Percentiles rank a stretch among this genome's conserved stretches.
Evolutionary conservation across 2,797 vertebrate genomes (phyloP).

Genomic region (Parambassis ranga): DNA sequence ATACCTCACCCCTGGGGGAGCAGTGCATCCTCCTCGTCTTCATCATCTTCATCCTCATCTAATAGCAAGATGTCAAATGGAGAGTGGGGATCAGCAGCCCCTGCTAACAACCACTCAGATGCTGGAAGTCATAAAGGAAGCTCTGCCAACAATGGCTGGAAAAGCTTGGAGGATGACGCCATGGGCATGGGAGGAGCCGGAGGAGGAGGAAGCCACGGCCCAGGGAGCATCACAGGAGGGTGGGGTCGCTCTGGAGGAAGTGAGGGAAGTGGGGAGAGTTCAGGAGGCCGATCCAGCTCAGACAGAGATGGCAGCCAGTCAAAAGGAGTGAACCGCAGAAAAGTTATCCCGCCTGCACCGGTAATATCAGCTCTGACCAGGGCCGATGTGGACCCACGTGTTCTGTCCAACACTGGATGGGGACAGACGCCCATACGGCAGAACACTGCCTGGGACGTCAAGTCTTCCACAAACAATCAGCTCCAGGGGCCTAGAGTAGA

Average conservation of each 20-base stretch:
- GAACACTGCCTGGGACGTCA: constrained; percentile 94
- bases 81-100: constrained; percentile 88
- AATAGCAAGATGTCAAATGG: constrained; percentile 83
- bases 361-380: constrained; percentile 78
- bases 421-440: constrained; percentile 96
- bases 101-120: constrained; percentile 78
- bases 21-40: constrained; percentile 78
- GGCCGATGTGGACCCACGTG: constrained; percentile 91
- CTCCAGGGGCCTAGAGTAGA: constrained; percentile 68
- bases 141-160: constrained; percentile 88
- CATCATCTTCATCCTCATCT: constrained; percentile 79
- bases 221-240: constrained; percentile 57
- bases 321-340: constrained; percentile 81
- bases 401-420: constrained; percentile 97
- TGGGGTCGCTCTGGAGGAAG: constrained; percentile 87
- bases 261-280: constrained; percentile 88
- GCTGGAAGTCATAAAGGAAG: constrained; percentile 85
- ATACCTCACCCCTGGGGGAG: constrained; percentile 88
- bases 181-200: constrained; percentile 79
- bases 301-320: constrained; percentile 64
- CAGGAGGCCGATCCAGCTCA: constrained; percentile 85
- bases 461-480: constrained; percentile 66
- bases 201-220: constrained; percentile 66
- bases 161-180: constrained; percentile 91
- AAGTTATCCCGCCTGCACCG: constrained; percentile 75